Evolutionary conservation across 2,113 vertebrate genomes (phyloP).

Genomic region (Ptychochromis oligacanthus): DNA sequence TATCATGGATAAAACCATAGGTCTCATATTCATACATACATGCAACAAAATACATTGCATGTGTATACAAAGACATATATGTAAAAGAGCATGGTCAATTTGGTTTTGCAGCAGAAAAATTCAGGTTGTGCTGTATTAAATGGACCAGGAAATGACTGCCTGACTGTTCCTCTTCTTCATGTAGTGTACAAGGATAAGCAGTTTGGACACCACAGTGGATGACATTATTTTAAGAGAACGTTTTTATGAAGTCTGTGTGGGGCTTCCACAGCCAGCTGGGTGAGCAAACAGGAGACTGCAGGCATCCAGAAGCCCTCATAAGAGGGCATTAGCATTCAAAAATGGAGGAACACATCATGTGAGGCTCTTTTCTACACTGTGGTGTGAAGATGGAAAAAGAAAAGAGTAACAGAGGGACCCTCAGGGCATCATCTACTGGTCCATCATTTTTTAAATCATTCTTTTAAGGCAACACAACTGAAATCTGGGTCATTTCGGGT

Average conservation of each 20-base stretch:
- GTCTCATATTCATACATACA: conserved; percentile 80
- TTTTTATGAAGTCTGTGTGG: not conserved
- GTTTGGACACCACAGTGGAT: conserved; percentile 15
- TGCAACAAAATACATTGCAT: conserved; percentile 81
- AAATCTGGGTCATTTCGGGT: conserved; percentile 80
- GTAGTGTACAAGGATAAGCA: not conserved
- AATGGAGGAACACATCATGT: not conserved
- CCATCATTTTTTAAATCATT: conserved; percentile 76
- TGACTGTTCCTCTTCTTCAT: conserved; percentile 41
- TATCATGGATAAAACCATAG: conserved; percentile 85
- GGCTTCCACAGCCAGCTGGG: conserved; percentile 23
- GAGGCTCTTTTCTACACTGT: conserved; percentile 21
- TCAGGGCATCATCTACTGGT: conserved; percentile 74
- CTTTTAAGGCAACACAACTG: conserved; percentile 96
- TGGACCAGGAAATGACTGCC: conserved; percentile 66
- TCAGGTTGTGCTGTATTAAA: conserved; percentile 94
- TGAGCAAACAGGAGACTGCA: conserved; percentile 6
- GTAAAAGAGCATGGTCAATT: conserved; percentile 78
- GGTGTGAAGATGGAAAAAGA: conserved; percentile 9
- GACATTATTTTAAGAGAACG: not conserved
- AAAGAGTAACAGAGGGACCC: conserved; percentile 44
- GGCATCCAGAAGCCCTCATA: conserved; percentile 3
- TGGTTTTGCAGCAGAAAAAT: conserved; percentile 93
- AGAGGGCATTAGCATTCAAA: not conserved
- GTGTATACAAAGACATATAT: conserved; percentile 81